phyloP scores from a whole-genome alignment of 1,140 invertebrate genomes.

The Portunus trituberculatus region DNA sequence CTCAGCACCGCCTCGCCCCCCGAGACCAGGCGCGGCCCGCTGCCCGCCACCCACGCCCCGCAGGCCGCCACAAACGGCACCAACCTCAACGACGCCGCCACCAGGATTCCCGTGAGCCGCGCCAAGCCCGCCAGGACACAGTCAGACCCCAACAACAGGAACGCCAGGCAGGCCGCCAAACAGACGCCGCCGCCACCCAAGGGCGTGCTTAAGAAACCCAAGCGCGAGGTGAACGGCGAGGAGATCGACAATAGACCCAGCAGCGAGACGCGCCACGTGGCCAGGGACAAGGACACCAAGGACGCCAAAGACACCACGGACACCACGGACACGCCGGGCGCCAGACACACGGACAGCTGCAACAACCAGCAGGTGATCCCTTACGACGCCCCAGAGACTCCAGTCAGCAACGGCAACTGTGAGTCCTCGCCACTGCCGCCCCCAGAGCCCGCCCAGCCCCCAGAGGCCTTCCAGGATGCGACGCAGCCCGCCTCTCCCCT shows the following conservation, averaged over 20 bases:
- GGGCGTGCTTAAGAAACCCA: not conserved
- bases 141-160: not conserved
- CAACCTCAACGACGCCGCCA: not conserved
- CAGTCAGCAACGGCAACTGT: not conserved
- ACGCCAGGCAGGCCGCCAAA: not conserved
- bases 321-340: not conserved
- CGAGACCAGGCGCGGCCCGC: not conserved
- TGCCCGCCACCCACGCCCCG: not conserved
- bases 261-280: no score
- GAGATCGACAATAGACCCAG: not conserved
- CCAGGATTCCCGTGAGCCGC: not conserved
- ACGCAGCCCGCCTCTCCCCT: not conserved
- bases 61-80: not conserved
- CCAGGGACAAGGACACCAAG: no score
- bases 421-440: not conserved
- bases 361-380: not conserved
- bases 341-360: not conserved
- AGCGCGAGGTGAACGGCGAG: not conserved
- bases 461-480: not conserved
- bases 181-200: not conserved
- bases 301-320: not conserved
- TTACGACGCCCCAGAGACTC: not conserved
- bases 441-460: not conserved
- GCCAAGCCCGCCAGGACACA: not conserved
- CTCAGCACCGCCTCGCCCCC: not conserved